Conservation (phyloP, 64 coral and sea anemone genomes). For the Platygyra sinensis region DNA sequence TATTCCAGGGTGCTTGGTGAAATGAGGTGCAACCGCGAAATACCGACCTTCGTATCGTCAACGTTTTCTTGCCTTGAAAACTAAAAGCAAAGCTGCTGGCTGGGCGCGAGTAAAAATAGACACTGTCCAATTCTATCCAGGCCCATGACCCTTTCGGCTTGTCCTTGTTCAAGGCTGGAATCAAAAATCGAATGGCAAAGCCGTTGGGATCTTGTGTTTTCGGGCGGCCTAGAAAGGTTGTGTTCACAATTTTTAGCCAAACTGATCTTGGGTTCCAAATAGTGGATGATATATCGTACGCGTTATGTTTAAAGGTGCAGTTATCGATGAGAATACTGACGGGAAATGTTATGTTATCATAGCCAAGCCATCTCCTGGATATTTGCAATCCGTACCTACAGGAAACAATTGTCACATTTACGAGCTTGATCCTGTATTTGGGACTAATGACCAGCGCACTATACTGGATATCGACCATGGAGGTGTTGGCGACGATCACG, state of each 20-base stretch:
- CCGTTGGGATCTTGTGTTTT: not conserved
- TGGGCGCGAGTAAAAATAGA: slow-evolving; percentile 9
- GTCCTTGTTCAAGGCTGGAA: not conserved
- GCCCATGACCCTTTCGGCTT: not conserved
- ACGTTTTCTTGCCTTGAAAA: slow-evolving; percentile 10
- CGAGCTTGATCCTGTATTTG: not conserved
- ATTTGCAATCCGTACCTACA: not conserved
- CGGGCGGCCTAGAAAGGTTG: not conserved
- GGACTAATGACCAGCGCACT: not conserved
- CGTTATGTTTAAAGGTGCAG: slow-evolving; percentile 16
- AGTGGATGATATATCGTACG: not conserved
- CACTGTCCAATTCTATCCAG: not conserved
- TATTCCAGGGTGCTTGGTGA: not conserved
- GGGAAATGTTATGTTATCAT: not conserved
- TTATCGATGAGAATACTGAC: slow-evolving; percentile 8
- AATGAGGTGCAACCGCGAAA: slow-evolving; percentile 15
- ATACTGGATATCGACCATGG: slow-evolving; percentile 3
- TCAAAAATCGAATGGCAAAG: not conserved
- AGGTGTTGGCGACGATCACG: not conserved
- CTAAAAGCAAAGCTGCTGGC: slow-evolving; percentile 6
- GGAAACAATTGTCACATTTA: not conserved
- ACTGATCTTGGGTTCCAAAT: not conserved
- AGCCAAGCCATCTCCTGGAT: not conserved
- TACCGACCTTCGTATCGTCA: slow-evolving; percentile 1
- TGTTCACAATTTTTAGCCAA: not conserved